Percentiles rank a stretch among this genome's conserved stretches.
Evolutionary conservation across 2,888 invertebrate species (phyloP).

Genomic region (Cantharis rustica): DNA sequence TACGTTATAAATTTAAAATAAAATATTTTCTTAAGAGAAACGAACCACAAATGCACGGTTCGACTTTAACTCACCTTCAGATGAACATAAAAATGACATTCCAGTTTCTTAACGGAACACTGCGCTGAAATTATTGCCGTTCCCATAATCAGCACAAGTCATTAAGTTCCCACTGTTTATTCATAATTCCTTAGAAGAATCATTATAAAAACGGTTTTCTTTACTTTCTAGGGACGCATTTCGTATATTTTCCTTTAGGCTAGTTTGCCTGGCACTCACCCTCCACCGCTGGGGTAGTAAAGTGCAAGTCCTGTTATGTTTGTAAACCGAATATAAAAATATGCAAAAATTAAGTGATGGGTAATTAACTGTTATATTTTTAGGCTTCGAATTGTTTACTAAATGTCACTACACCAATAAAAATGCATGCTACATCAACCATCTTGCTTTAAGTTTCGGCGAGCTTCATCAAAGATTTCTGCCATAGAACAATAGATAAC

Average conservation of each 20-base stretch:
- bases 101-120: conserved; percentile 52
- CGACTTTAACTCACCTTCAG: conserved; percentile 39
- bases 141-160: conserved; percentile 56
- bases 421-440: conserved; percentile 60
- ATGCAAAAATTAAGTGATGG: conserved; percentile 54
- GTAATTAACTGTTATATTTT: conserved; percentile 57
- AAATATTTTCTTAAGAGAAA: neutral
- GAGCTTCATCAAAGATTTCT: neutral
- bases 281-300: conserved; percentile 37
- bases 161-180: conserved; percentile 56
- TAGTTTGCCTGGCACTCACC: conserved; percentile 33
- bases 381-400: conserved; percentile 49
- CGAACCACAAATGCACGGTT: conserved; percentile 16
- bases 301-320: conserved; percentile 45
- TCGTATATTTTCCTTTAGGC: conserved; percentile 28
- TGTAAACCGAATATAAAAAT: conserved; percentile 38
- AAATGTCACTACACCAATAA: conserved; percentile 63
- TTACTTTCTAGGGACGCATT: conserved; percentile 29
- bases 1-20: neutral
- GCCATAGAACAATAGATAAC: neutral
- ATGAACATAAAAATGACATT: conserved; percentile 49
- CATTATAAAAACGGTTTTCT: conserved; percentile 42
- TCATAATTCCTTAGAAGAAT: conserved; percentile 51
- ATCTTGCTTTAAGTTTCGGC: conserved; percentile 28
- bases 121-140: conserved; percentile 52